Base-by-base conservation (phyloP, 2,888 invertebrate genomes). In the Eustalomyia histrio region DNA sequence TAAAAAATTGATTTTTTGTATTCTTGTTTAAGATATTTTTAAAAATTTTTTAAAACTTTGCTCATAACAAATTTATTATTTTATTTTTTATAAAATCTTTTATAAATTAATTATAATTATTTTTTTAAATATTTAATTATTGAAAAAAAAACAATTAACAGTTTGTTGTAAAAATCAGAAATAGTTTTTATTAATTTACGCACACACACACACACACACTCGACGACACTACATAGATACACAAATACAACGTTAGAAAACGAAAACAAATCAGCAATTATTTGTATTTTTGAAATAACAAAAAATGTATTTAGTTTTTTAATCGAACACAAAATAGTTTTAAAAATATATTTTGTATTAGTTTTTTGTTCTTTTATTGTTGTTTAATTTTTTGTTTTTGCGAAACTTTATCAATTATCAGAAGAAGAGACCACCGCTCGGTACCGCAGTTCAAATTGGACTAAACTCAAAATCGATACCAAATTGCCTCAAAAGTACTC, bases 401-500 rank as follows among this genome's bases (percentile, higher is more conserved):
- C 7, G 7, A 33, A 35, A 35, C 52, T 61, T 61, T 68, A 47
- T 69, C 55, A 12, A 52, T 73, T 67, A 55, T 73, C 65, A 72
- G 65, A 84, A 83, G 85, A 85, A 84, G 72, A 86, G 79, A 83
- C 87, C 85, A 89, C 89, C 88, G 87, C 88, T 88, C 89, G 87
- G 88, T 86, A 87, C 87, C 89, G 88, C 86, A 85, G 89, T 88
- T 88, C 86, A 89, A 89, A 88, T 86, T 87, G 86, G 85, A 89
- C 88, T 89, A 88, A 87, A 88, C 85, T 78, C 81, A 81, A 81
- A 81, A 81, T 81, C 81, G 78, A 78, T 81, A 81, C 71, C 65
- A 71, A 81, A 81, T 81, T 84, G 80, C 85, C 85, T 84, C 83
- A 84, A 83, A 83, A 84, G 79, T 75, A 75, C 79, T 81, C 78